A percentile compares a stretch with the other conserved stretches of the same genome.
Evolutionary conservation across 1,140 invertebrate species (phyloP).

Genomic region (Zelostemma sp.): DNA sequence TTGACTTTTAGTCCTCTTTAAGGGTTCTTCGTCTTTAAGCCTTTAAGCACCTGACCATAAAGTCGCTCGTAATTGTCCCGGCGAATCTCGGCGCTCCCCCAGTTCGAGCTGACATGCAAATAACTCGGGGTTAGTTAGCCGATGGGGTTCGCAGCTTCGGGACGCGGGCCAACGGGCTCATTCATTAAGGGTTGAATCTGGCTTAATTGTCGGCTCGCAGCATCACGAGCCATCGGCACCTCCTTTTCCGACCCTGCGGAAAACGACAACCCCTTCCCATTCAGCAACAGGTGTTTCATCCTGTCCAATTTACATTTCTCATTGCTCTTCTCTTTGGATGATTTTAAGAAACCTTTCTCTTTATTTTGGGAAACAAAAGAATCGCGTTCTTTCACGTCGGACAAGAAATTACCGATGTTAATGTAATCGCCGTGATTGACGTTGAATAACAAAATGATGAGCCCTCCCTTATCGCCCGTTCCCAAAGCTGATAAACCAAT

Average conservation of each 20-base stretch:
- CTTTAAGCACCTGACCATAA: conserved; percentile 69
- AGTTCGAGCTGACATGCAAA: conserved; percentile 66
- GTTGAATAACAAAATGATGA: too few species aligned
- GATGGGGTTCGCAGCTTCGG: conserved; percentile 63
- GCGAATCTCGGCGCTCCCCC: conserved; percentile 65
- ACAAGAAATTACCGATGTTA: too few species aligned
- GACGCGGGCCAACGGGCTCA: conserved; percentile 61
- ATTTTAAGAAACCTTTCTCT: background rate
- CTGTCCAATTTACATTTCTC: conserved; percentile 3
- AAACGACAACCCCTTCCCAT: conserved; percentile 33
- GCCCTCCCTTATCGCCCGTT: too few species aligned
- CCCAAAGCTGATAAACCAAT: too few species aligned
- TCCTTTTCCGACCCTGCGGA: conserved; percentile 43
- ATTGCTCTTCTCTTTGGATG: background rate
- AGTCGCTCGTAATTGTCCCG: conserved; percentile 66
- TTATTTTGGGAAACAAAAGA: conserved; percentile 2
- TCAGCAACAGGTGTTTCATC: conserved; percentile 56
- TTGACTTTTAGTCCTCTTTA: conserved; percentile 42
- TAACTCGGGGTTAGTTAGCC: conserved; percentile 70
- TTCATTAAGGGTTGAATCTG: conserved; percentile 69
- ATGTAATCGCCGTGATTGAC: too few species aligned
- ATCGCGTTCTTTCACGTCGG: conserved; percentile 11
- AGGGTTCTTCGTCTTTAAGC: conserved; percentile 64
- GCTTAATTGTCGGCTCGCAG: conserved; percentile 69
- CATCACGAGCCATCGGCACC: conserved; percentile 53